Evolutionary conservation across 1,140 invertebrate genomes (phyloP).

Genomic region (Tribolium madens): DNA sequence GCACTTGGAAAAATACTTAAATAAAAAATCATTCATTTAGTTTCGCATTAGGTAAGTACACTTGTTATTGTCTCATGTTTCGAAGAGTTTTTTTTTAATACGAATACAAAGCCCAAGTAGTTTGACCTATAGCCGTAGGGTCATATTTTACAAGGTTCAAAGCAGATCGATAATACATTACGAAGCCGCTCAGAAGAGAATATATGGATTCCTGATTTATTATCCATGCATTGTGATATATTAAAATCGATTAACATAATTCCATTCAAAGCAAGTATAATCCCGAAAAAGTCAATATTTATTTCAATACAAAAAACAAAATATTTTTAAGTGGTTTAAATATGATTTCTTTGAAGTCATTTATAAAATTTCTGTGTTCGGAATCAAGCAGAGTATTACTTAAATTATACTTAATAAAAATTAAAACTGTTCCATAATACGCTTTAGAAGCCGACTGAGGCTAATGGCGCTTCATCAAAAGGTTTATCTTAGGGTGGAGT

Average conservation of each 20-base stretch:
- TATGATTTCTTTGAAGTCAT: too few relatives aligned
- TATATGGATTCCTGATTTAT: conserved; percentile 29
- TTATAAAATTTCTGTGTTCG: too few relatives aligned
- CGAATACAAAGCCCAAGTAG: conserved; percentile 30
- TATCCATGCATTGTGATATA: conserved; percentile 25
- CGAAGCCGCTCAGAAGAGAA: conserved; percentile 26
- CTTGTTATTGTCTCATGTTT: not conserved
- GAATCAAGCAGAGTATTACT: too few relatives aligned
- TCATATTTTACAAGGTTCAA: conserved; percentile 51
- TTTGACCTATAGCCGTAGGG: conserved; percentile 47
- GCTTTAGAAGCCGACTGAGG: too few relatives aligned
- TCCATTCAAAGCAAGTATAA: not conserved
- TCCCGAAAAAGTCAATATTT: not conserved
- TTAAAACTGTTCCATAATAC: too few relatives aligned
- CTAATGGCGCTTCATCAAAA: too few relatives aligned
- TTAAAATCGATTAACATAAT: conserved; percentile 27
- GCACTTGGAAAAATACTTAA: too few relatives aligned
- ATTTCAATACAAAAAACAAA: not conserved
- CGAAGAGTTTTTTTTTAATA: not conserved
- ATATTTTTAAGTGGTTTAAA: too few relatives aligned
- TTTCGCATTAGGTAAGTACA: not conserved
- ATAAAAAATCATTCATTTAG: not conserved
- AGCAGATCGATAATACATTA: conserved; percentile 48
- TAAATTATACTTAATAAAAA: too few relatives aligned
- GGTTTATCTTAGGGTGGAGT: too few relatives aligned